Evolutionary conservation across 1,140 invertebrate species (phyloP).

Genomic region (Galendromus occidentalis): DNA sequence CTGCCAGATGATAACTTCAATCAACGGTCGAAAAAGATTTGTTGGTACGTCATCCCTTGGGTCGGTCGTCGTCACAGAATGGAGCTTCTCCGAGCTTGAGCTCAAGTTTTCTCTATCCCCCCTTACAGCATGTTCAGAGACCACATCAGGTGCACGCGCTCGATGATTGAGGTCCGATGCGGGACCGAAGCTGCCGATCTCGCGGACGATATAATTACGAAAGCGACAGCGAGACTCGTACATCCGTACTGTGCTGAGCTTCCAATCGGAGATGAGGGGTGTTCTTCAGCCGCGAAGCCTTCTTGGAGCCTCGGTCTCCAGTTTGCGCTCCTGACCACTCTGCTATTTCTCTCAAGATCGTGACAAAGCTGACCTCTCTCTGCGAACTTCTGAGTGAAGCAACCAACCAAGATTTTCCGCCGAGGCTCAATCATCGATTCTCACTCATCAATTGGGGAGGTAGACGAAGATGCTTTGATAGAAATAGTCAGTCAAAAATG

Average conservation of each 20-base stretch:
- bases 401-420: too few species aligned
- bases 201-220: slow-evolving; percentile 1
- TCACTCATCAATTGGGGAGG: too few species aligned
- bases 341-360: too few species aligned
- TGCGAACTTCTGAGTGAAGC: too few species aligned
- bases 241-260: slow-evolving; percentile 9
- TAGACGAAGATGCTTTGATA: too few species aligned
- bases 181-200: neutral
- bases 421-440: too few species aligned
- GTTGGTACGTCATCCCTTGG: slow-evolving; percentile 3
- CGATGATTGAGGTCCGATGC: neutral
- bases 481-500: too few species aligned
- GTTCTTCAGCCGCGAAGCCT: neutral
- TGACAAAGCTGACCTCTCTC: too few species aligned
- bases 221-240: neutral
- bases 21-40: neutral
- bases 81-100: too few species aligned
- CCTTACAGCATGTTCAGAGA: neutral
- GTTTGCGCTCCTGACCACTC: too few species aligned
- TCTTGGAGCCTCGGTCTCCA: too few species aligned
- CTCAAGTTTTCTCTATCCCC: neutral
- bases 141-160: neutral
- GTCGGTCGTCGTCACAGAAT: too few species aligned
- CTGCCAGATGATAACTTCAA: neutral
- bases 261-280: neutral